Conservation (phyloP, 35 echinoderm and acorn worm species). For the Ptychodera flava region DNA sequence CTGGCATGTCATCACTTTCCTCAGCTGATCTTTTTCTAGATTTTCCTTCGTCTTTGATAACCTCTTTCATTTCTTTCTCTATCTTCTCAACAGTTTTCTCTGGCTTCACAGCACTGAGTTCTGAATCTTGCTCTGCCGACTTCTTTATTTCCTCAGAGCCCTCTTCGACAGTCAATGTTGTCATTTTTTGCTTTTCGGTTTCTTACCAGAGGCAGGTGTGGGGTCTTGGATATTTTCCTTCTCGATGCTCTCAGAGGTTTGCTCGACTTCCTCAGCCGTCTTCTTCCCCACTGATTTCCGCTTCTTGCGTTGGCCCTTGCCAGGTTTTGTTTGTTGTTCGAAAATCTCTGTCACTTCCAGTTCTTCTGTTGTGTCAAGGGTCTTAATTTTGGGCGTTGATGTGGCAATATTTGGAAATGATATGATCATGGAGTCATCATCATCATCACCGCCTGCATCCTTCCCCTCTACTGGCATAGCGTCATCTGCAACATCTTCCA, state of each 20-base stretch:
- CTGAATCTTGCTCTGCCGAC: neutral
- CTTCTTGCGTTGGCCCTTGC: no score
- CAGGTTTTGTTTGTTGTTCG: no score
- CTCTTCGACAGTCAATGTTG: neutral
- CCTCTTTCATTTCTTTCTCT: neutral
- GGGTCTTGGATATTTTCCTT: no score
- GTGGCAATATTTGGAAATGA: neutral
- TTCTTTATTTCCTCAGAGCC: neutral
- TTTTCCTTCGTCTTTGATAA: neutral
- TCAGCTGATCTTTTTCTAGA: neutral
- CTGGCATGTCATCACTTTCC: neutral
- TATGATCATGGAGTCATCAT: neutral
- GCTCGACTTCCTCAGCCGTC: no score
- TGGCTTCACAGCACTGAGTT: neutral
- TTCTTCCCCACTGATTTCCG: no score
- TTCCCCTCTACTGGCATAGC: neutral
- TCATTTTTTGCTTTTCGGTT: no score
- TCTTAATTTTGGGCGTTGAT: neutral
- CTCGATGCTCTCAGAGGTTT: no score
- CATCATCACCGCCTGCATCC: neutral
- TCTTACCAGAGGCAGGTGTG: no score
- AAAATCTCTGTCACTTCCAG: neutral
- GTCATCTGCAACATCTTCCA: neutral
- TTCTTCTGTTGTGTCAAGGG: neutral
- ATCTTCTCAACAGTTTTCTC: neutral